Evolutionary conservation across 2,888 invertebrate species (phyloP).

Genomic region (Amaurobius ferox): DNA sequence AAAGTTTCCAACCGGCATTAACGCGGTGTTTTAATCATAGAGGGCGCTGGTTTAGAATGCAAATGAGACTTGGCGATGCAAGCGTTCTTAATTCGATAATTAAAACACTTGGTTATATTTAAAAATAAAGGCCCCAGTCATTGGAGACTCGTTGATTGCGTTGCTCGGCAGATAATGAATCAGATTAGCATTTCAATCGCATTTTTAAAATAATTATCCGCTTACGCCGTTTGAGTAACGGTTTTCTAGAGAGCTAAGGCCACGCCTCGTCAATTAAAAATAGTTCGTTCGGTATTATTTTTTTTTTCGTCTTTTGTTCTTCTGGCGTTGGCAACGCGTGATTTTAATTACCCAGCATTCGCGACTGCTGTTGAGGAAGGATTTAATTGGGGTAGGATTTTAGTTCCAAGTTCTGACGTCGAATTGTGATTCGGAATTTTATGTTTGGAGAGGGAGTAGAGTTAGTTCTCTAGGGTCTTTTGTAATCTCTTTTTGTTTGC

Average conservation of each 20-base stretch:
- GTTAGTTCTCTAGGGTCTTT: background rate
- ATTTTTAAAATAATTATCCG: slow-evolving; percentile 70
- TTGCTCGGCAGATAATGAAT: slow-evolving; percentile 57
- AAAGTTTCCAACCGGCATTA: slow-evolving; percentile 25
- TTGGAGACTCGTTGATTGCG: slow-evolving; percentile 63
- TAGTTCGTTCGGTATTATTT: background rate
- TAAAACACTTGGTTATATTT: slow-evolving; percentile 69
- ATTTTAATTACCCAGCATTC: slow-evolving; percentile 9
- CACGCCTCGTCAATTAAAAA: slow-evolving; percentile 62
- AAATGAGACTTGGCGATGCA: slow-evolving; percentile 41
- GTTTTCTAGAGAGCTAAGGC: slow-evolving; percentile 1
- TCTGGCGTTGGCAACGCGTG: slow-evolving; percentile 20
- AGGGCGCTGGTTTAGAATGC: slow-evolving; percentile 30
- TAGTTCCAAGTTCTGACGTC: background rate
- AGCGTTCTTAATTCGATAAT: slow-evolving; percentile 66
- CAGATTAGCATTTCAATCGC: slow-evolving; percentile 65
- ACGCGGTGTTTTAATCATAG: slow-evolving; percentile 56
- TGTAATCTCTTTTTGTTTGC: slow-evolving; percentile 12
- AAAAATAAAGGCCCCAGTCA: slow-evolving; percentile 58
- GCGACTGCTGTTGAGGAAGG: slow-evolving; percentile 1
- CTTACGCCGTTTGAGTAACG: slow-evolving; percentile 48
- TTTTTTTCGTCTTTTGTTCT: slow-evolving; percentile 4
- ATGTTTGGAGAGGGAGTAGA: slow-evolving; percentile 11
- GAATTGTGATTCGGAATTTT: background rate
- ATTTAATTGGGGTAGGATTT: slow-evolving; percentile 6